phyloP scores from a whole-genome alignment of 2,113 vertebrate species.

The Phaethon lepturus region DNA sequence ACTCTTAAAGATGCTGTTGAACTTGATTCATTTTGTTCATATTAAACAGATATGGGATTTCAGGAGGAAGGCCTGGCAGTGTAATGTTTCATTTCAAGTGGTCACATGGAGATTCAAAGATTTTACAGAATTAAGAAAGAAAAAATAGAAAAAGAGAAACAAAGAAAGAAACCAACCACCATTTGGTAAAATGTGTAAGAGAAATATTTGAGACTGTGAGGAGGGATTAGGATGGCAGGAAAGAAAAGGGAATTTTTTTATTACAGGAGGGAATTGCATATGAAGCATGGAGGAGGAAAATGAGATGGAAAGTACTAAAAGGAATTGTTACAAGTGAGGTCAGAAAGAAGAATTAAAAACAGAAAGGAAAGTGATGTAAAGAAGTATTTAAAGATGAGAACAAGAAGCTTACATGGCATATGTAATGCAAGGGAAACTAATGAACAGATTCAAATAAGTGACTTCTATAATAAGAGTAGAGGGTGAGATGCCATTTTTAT shows the following conservation, averaged over 20 bases:
- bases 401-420: not conserved
- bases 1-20: not conserved
- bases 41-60: not conserved
- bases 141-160: not conserved
- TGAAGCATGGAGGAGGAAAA: not conserved
- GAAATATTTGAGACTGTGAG: not conserved
- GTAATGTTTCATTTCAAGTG: not conserved
- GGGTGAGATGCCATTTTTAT: not conserved
- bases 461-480: not conserved
- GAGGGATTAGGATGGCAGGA: not conserved
- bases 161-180: not conserved
- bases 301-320: not conserved
- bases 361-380: not conserved
- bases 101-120: not conserved
- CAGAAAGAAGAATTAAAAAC: not conserved
- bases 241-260: not conserved
- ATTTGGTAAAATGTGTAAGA: not conserved
- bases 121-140: not conserved
- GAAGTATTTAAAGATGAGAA: not conserved
- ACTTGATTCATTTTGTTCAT: not conserved
- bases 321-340: not conserved
- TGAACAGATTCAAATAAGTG: not conserved
- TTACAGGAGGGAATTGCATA: not conserved
- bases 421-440: not conserved
- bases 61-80: not conserved